Conservation (phyloP, 2,888 invertebrate genomes). For the Cantharis flavilabris region DNA sequence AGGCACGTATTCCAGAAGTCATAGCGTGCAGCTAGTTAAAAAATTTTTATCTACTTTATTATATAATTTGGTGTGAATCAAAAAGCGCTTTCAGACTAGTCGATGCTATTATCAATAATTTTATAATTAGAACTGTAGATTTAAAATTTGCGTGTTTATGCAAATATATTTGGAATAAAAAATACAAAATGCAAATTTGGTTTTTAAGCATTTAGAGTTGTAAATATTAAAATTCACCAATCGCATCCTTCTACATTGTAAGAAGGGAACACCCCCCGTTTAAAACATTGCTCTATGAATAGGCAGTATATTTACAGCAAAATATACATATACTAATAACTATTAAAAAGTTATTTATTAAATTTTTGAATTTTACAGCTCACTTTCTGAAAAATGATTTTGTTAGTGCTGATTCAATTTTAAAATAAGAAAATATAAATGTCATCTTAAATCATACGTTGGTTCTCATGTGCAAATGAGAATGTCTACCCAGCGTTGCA, state of each 20-base stretch:
- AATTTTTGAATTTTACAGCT: neutral
- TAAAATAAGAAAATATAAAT: conserved; percentile 34
- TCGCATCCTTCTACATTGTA: neutral
- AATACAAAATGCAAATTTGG: conserved; percentile 24
- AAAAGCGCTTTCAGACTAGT: conserved; percentile 11
- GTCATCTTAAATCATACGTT: conserved; percentile 40
- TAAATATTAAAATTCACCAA: neutral
- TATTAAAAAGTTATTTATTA: conserved; percentile 38
- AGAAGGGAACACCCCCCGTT: conserved; percentile 20
- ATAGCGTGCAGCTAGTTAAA: conserved; percentile 14
- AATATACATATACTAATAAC: conserved; percentile 13
- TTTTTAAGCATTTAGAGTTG: neutral
- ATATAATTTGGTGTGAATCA: conserved; percentile 11
- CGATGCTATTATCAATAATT: conserved; percentile 30
- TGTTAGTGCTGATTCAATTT: conserved; percentile 16
- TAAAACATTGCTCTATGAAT: conserved; percentile 20
- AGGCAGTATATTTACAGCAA: conserved; percentile 31
- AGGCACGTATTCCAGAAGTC: conserved; percentile 25
- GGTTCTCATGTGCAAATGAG: conserved; percentile 40
- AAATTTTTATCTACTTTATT: conserved; percentile 16
- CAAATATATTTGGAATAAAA: conserved; percentile 17
- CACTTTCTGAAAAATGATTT: conserved; percentile 8
- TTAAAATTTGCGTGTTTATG: conserved; percentile 30
- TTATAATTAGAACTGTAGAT: conserved; percentile 23
- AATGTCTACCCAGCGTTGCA: conserved; percentile 35